Evolutionary conservation across 1,140 invertebrate genomes (phyloP), one percentile per base, ranked within the genome.

Genomic region (Ostrea edulis): DNA sequence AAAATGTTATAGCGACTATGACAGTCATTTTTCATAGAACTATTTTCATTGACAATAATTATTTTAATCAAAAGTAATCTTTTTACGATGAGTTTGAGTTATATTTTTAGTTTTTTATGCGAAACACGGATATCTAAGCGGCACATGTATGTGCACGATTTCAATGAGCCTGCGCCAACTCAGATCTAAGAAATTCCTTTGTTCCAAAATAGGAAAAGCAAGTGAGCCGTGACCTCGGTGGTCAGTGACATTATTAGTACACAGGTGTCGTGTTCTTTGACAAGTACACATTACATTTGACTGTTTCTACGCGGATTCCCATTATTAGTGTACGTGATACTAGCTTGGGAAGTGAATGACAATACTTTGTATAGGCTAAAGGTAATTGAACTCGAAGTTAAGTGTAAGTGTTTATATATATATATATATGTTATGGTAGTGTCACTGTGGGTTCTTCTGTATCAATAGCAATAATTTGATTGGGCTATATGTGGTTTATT

Each of bases 171-270:
- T 89, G 89, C 89, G 89, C 89, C 84, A 83, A 87, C 65, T 68
- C 85, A 77, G 54, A 83, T 83, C 82, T 82, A 84, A 86, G 82
- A 90, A 90, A 90, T 90, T 90, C 89, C 89, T 90, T 90, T 90
- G 89, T 90, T 88, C 89, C 89, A 87, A 88, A 90, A 90, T 90
- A 90, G 89, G 89, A 86, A 90, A 90, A 83, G 87, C 86, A 68
- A 83, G 82, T 89, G 88, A 89, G 62, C 52, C 88, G 88, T 89
- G 84, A 81, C 86, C 68, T 77, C 68, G 29, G 25, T 77, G 68
- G 68, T 77, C 68, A 77, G 68, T 77, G 68, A 77, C 68, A 77
- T 77, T 22, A 77, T 77, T 77, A 77, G 68, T 77, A 77, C 68
- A 77, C 68, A 77, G 68, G 68, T 77, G 68, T 29, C 68, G 22